Evolutionary conservation across 2,888 invertebrate genomes (phyloP).

Genomic region (Lingula anatina): DNA sequence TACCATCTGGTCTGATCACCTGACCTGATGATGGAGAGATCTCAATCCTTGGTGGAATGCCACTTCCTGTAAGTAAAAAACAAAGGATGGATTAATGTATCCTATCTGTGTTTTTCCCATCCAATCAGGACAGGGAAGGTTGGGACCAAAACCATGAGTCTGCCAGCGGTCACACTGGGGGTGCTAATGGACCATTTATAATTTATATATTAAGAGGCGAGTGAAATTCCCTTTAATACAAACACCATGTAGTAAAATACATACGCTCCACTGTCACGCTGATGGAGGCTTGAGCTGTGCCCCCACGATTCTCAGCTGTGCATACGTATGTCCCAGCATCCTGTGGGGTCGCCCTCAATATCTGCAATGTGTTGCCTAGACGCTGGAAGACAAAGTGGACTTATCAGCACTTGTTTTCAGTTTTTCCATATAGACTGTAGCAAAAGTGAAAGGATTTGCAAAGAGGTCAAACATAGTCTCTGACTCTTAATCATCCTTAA

Average conservation of each 20-base stretch:
- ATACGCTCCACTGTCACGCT: slow-evolving; percentile 71
- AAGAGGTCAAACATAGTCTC: too few relatives aligned
- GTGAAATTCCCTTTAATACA: too few relatives aligned
- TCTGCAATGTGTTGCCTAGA: slow-evolving; percentile 35
- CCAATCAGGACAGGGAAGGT: background rate
- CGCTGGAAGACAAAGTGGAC: slow-evolving; percentile 18
- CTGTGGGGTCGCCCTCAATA: slow-evolving; percentile 42
- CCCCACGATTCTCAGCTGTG: slow-evolving; percentile 63
- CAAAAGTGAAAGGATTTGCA: too few relatives aligned
- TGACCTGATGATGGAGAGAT: slow-evolving; percentile 70
- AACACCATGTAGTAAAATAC: too few relatives aligned
- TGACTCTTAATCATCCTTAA: too few relatives aligned
- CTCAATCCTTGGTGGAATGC: slow-evolving; percentile 70
- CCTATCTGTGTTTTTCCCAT: background rate
- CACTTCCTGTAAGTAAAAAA: slow-evolving; percentile 62
- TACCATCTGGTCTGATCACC: slow-evolving; percentile 58
- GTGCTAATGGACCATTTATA: too few relatives aligned
- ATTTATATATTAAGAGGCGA: too few relatives aligned
- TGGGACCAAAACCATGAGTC: too few relatives aligned
- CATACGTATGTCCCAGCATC: slow-evolving; percentile 85
- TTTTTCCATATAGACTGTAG: too few relatives aligned
- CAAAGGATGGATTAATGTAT: background rate
- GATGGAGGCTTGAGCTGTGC: slow-evolving; percentile 64
- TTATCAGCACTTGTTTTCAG: too few relatives aligned
- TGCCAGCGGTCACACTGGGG: too few relatives aligned